Evolutionary conservation across 2,888 invertebrate genomes (phyloP).

Genomic region (Anorthoa munda): DNA sequence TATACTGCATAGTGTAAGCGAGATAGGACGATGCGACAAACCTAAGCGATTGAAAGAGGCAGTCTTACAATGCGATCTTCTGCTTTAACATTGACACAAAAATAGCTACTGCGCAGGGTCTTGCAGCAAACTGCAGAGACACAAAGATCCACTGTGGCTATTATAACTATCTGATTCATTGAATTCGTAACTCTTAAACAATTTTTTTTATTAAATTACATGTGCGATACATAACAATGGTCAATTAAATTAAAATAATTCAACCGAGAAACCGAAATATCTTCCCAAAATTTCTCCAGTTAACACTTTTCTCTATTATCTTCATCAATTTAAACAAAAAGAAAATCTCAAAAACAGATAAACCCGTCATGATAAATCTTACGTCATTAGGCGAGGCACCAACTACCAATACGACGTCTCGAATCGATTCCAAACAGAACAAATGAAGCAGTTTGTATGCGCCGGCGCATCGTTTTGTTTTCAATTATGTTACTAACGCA

Average conservation of each 20-base stretch:
- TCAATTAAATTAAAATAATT: background rate
- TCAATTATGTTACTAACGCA: conserved; percentile 71
- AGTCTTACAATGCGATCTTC: too few relatives aligned
- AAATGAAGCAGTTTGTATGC: conserved; percentile 82
- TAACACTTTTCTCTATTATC: background rate
- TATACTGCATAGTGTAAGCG: too few relatives aligned
- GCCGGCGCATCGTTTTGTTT: conserved; percentile 73
- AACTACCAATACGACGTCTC: conserved; percentile 66
- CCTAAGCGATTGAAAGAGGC: too few relatives aligned
- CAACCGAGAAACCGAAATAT: too few relatives aligned
- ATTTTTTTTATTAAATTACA: background rate
- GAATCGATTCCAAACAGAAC: conserved; percentile 71
- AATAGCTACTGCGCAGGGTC: too few relatives aligned
- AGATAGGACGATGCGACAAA: too few relatives aligned
- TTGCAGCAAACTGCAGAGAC: too few relatives aligned
- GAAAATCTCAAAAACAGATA: conserved; percentile 33
- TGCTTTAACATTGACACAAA: too few relatives aligned
- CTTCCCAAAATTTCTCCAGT: background rate
- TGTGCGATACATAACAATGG: background rate
- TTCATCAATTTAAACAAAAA: conserved; percentile 2
- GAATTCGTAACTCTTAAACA: background rate
- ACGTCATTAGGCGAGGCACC: conserved; percentile 63
- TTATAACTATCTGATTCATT: background rate
- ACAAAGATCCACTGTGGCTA: too few relatives aligned
- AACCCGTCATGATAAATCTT: conserved; percentile 57